Conservation (phyloP, 2,888 invertebrate genomes). For the Frankliniella intonsa region DNA sequence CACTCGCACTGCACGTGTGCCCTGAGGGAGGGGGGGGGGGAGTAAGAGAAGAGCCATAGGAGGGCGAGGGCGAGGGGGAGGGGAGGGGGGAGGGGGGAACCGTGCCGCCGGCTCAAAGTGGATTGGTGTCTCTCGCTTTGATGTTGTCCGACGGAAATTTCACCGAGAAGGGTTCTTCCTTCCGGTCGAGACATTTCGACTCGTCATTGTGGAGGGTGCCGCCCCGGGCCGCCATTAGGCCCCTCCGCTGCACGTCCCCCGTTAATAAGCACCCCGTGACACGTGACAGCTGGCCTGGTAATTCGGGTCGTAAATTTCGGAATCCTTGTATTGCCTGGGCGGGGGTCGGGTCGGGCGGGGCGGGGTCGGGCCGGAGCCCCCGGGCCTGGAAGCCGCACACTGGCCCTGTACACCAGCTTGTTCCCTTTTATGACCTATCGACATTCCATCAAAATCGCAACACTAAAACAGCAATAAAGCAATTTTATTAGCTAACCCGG, state of each 20-base stretch:
- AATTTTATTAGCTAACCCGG: constrained; percentile 18
- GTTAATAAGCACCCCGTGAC: background rate
- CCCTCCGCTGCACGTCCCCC: too few relatives aligned
- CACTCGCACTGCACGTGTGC: too few relatives aligned
- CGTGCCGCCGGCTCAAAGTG: background rate
- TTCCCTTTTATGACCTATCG: constrained; percentile 14
- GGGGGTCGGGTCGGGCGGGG: too few relatives aligned
- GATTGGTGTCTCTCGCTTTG: background rate
- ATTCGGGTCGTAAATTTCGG: constrained; percentile 11
- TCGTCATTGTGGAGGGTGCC: background rate
- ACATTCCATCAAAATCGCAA: constrained; percentile 22
- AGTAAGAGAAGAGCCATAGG: too few relatives aligned
- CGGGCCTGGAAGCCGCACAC: too few relatives aligned
- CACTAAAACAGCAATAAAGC: constrained; percentile 22
- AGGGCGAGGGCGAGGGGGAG: too few relatives aligned
- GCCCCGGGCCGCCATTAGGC: too few relatives aligned
- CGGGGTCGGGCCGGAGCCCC: too few relatives aligned
- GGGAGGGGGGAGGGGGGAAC: background rate
- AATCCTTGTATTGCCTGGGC: background rate
- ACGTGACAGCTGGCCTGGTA: constrained; percentile 4
- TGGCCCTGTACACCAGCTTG: background rate
- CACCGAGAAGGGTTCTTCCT: background rate
- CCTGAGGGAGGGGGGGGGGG: too few relatives aligned
- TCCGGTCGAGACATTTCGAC: background rate
- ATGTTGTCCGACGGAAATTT: background rate